phyloP scores from a whole-genome alignment of 2,113 vertebrate genomes.

The Mustelus asterias region DNA sequence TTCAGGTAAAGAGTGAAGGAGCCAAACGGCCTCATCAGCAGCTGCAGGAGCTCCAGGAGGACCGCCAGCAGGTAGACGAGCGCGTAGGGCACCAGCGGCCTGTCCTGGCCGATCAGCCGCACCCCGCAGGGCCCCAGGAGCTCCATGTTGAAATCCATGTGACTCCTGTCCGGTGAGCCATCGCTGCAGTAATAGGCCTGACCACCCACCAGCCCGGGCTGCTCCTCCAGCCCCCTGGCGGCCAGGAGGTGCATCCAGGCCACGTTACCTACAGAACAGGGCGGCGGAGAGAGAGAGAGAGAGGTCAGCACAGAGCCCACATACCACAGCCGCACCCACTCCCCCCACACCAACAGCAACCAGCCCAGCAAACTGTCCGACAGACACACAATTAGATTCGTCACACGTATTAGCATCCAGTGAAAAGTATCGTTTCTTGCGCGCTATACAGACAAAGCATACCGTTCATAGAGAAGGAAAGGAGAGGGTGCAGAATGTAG shows the following conservation, averaged over 20 bases:
- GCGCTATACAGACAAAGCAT: too few species aligned
- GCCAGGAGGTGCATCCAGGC: slow-evolving; percentile 84
- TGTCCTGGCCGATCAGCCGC: slow-evolving; percentile 50
- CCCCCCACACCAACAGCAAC: too few species aligned
- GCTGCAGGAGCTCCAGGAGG: slow-evolving; percentile 63
- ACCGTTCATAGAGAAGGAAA: too few species aligned
- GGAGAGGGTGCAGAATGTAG: too few species aligned
- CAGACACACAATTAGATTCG: too few species aligned
- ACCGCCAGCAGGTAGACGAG: slow-evolving; percentile 62
- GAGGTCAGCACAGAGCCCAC: too few species aligned
- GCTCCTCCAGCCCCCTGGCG: slow-evolving; percentile 55
- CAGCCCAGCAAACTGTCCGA: too few species aligned
- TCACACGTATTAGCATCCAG: too few species aligned
- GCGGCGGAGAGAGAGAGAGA: too few species aligned
- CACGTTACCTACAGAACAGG: slow-evolving; percentile 83
- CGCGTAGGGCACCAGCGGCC: slow-evolving; percentile 52
- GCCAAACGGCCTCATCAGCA: slow-evolving; percentile 59
- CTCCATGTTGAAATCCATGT: slow-evolving; percentile 78
- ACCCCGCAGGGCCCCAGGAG: slow-evolving; percentile 66
- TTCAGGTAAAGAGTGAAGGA: slow-evolving; percentile 71
- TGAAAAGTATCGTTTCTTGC: too few species aligned
- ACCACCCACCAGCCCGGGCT: slow-evolving; percentile 53
- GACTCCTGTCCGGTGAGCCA: slow-evolving; percentile 74
- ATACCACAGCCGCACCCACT: too few species aligned
- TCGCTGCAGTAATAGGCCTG: slow-evolving; percentile 83